phyloP scores from a whole-genome alignment of 2,888 invertebrate species.

The Drosophila buzzatii region DNA sequence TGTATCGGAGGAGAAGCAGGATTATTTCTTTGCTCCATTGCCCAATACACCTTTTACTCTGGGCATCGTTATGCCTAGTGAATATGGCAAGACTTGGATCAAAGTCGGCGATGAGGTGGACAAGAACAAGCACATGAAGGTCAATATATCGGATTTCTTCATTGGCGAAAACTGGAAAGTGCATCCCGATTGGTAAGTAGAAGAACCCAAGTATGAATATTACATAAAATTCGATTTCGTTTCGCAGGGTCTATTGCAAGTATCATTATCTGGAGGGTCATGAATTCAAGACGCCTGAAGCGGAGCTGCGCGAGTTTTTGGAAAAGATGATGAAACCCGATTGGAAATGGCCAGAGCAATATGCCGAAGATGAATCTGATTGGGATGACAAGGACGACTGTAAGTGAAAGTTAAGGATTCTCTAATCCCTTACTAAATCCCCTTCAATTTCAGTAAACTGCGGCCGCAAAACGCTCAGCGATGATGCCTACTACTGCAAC shows the following conservation, averaged over 20 bases:
- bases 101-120: conserved; percentile 92
- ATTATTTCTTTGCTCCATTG: conserved; percentile 93
- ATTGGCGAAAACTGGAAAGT: conserved; percentile 91
- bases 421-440: not conserved
- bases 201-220: no score
- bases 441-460: conserved; percentile 87
- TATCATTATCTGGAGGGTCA: conserved; percentile 93
- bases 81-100: conserved; percentile 88
- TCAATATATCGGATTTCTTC: conserved; percentile 91
- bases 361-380: conserved; percentile 85
- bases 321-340: conserved; percentile 87
- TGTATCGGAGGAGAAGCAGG: conserved; percentile 91
- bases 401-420: conserved; percentile 41
- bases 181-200: conserved; percentile 92
- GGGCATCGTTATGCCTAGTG: conserved; percentile 92
- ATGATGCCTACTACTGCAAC: conserved; percentile 93
- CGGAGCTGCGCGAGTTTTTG: conserved; percentile 91
- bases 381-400: conserved; percentile 81
- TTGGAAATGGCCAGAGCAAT: conserved; percentile 89
- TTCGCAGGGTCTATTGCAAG: conserved; percentile 92
- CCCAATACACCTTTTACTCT: conserved; percentile 95
- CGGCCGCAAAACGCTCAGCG: conserved; percentile 87
- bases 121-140: conserved; percentile 88
- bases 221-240: not conserved
- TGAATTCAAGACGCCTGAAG: conserved; percentile 90